Conservation (phyloP, 1,140 invertebrate species). For the Philotrypesis tridentata region DNA sequence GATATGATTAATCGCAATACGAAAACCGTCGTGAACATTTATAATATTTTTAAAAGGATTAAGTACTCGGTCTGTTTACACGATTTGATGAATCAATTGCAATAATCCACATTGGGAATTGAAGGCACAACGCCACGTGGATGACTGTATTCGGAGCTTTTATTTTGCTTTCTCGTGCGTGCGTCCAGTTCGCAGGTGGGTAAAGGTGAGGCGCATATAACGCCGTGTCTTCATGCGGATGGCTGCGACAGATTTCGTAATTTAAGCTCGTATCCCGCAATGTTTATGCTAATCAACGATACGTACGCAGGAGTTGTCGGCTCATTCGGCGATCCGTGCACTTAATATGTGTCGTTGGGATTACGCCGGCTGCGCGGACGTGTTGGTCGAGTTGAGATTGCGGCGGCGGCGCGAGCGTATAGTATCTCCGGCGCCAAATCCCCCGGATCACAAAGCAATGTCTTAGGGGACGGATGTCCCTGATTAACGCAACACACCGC, state of each 20-base stretch:
- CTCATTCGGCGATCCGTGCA: conserved; percentile 57
- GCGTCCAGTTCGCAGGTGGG: too few species aligned
- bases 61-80: too few species aligned
- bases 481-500: conserved; percentile 50
- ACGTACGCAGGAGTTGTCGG: conserved; percentile 4
- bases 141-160: too few species aligned
- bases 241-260: not conserved
- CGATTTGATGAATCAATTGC: too few species aligned
- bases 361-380: conserved; percentile 50
- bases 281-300: conserved; percentile 41
- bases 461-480: conserved; percentile 48
- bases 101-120: too few species aligned
- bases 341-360: conserved; percentile 62
- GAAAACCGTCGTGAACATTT: too few species aligned
- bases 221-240: too few species aligned
- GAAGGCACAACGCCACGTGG: too few species aligned
- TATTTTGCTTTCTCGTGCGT: too few species aligned
- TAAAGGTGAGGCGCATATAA: too few species aligned
- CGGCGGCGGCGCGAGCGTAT: conserved; percentile 44
- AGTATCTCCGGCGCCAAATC: conserved; percentile 53
- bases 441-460: conserved; percentile 52
- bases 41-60: too few species aligned
- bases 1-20: too few species aligned
- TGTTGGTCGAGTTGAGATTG: conserved; percentile 56
- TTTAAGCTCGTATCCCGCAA: not conserved